A percentile compares a stretch with the other conserved stretches of the same genome.
Conservation (phyloP, 2,888 invertebrate species). For the Pachydiplax longipennis region DNA sequence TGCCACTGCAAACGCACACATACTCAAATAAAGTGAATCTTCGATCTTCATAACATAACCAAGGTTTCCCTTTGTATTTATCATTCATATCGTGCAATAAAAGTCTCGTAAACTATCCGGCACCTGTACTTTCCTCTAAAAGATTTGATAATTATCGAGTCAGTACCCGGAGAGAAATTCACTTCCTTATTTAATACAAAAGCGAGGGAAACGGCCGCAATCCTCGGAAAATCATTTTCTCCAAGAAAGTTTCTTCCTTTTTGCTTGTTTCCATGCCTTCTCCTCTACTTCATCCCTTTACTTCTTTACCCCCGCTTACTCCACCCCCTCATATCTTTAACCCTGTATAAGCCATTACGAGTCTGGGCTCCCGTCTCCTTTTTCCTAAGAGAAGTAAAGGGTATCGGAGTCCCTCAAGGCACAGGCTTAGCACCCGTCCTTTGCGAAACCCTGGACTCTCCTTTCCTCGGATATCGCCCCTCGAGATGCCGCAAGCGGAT, state of each 20-base stretch:
- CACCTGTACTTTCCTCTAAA: no score
- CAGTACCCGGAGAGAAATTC: no score
- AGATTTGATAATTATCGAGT: no score
- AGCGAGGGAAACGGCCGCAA: no score
- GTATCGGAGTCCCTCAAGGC: not conserved
- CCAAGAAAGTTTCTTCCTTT: not conserved
- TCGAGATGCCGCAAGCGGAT: not conserved
- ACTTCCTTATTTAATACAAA: no score
- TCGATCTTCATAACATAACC: no score
- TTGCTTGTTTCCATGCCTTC: not conserved
- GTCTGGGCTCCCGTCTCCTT: not conserved
- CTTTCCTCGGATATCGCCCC: constrained; percentile 29
- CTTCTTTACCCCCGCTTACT: not conserved
- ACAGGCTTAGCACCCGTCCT: not conserved
- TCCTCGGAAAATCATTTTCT: no score
- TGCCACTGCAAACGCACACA: no score
- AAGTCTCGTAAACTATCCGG: no score
- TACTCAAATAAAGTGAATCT: no score
- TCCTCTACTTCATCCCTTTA: not conserved
- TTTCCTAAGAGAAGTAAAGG: not conserved
- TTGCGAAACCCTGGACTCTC: not conserved
- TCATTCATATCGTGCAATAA: no score
- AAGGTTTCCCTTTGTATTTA: no score
- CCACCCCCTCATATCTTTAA: not conserved
- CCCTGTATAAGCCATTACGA: not conserved